Base-by-base conservation (phyloP, 2,888 invertebrate genomes). In the Camponotus fellah region DNA sequence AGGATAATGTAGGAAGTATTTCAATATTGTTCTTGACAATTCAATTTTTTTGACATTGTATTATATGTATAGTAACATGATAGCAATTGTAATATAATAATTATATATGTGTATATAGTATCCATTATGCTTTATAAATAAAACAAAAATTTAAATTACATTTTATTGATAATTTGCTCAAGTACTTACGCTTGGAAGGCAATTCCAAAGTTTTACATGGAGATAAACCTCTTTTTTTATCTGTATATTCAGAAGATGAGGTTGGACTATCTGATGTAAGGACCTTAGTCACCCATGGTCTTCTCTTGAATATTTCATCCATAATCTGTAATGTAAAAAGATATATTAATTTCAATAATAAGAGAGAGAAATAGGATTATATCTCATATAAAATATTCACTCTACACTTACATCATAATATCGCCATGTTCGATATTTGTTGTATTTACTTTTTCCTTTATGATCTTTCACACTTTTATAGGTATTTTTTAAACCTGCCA, bases 231-330 rank as follows among this genome's bases (percentile, higher is more conserved):
- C 14, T 46, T 46, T 46, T 66, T 10, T 46, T 46, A 21, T 46
- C 46, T 26, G 9, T 32, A 46, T 2, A 10, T 17, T 66, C 46
- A 66, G 37, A 9, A 37, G 40, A 40, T 43, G 21, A 43, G 12
- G 5, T 43, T 66, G 43, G 43, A 66, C 12, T 26, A 66, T 34
- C 65, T 0, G 10, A 14, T 26, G 66, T 66, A 53, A 53, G 49
- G 8, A 53, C 49, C 8, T 21, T 12, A 26, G 46, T 21, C 26
- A 10, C 26, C 75, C 60, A 75, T 21, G 75, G 14, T 21, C 17
- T 56, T 26, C 40, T 75, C n/a, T 43, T 32, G 32, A 60, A 75
- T n/a, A 75, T 43, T 37, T 75, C 62, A 60, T 75, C 75, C 62
- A 75, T 62, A n/a, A 75, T 75, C 75, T 75, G 14, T 14, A 43